Evolutionary conservation across 1,140 invertebrate species (phyloP), one percentile per base, ranked within the genome.

Genomic region (Drosophila sturtevanti): DNA sequence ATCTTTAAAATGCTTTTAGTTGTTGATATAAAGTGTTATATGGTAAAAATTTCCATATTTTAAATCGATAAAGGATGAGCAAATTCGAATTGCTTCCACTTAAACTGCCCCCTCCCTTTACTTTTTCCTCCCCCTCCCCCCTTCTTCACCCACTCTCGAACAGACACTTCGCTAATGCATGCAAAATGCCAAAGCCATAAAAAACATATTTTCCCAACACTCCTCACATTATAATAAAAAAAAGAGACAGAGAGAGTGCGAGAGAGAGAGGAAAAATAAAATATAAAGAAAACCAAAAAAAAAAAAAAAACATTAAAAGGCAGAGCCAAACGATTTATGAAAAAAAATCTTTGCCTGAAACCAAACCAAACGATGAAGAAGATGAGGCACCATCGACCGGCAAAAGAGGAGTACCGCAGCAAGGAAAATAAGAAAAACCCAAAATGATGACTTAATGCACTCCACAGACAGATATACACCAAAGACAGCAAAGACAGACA

Each of bases 401-500:
- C 37, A 38, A n/a, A n/a, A n/a, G n/a, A n/a, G n/a, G 38, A 41
- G 38, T 14, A 38, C n/a, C n/a, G 37, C 38, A 48, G 41, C 21
- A 48, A 18, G 41, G 41, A 68, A 77, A 61, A 64, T 60, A 61
- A 71, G 79, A 69, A 63, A 79, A 77, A 72, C 72, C 72, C 63
- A 73, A 82, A 84, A 84, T 85, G 75, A 86, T 81, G 81, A 87
- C 81, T 86, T 86, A 86, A 86, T 86, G 82, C 74, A 86, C 74
- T 81, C 64, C 63, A 62, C 18, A 63, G 16, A 44, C 41, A 21
- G n/a, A 51, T 14, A 31, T 31, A 31, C 24, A 24, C 4, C 1
- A 24, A 24, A 24, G 24, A 24, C 27, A 31, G 27, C 3, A 4
- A 48, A 10, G 18, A 11, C 5, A 16, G 14, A 44, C n/a, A 6